Evolutionary conservation across 2,797 vertebrate species (phyloP).

Genomic region (Apogon talboti): DNA sequence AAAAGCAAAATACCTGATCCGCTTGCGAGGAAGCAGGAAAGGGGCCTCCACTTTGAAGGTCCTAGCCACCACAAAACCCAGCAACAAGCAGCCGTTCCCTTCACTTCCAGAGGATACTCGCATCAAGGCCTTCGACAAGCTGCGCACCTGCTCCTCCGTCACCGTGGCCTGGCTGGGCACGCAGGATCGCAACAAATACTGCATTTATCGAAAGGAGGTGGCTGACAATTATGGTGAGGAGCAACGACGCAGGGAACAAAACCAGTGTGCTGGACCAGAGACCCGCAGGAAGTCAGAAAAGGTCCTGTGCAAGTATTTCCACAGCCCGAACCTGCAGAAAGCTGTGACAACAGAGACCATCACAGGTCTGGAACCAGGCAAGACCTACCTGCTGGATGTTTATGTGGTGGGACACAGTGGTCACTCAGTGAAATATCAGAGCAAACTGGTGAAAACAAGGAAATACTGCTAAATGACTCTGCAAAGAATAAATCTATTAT

Average conservation of each 20-base stretch:
- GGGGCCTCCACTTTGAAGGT: slow-evolving; percentile 93
- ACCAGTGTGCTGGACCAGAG: slow-evolving; percentile 95
- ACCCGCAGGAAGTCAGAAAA: slow-evolving; percentile 94
- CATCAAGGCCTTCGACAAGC: slow-evolving; percentile 97
- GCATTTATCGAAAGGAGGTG: slow-evolving; percentile 95
- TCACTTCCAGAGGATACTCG: slow-evolving; percentile 95
- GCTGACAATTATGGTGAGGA: slow-evolving; percentile 89
- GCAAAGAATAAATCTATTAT: slow-evolving; percentile 87
- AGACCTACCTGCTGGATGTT: slow-evolving; percentile 96
- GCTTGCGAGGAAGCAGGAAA: slow-evolving; percentile 92
- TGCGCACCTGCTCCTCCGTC: slow-evolving; percentile 94
- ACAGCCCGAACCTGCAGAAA: slow-evolving; percentile 95
- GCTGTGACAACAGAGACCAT: slow-evolving; percentile 98
- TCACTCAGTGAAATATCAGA: slow-evolving; percentile 97
- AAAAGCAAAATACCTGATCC: slow-evolving; percentile 95
- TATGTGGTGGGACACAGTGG: slow-evolving; percentile 95
- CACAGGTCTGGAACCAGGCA: slow-evolving; percentile 91
- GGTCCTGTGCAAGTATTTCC: slow-evolving; percentile 98
- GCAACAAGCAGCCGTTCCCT: slow-evolving; percentile 93
- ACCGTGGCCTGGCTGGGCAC: slow-evolving; percentile 98
- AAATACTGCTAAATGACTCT: slow-evolving; percentile 94
- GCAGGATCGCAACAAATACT: slow-evolving; percentile 97
- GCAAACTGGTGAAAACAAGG: slow-evolving; percentile 98
- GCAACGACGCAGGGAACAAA: slow-evolving; percentile 92
- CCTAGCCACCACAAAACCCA: slow-evolving; percentile 89